Percentiles rank a stretch among this genome's conserved stretches.
Evolutionary conservation across 1,140 invertebrate genomes (phyloP).

Genomic region (Paracyclopina nana): DNA sequence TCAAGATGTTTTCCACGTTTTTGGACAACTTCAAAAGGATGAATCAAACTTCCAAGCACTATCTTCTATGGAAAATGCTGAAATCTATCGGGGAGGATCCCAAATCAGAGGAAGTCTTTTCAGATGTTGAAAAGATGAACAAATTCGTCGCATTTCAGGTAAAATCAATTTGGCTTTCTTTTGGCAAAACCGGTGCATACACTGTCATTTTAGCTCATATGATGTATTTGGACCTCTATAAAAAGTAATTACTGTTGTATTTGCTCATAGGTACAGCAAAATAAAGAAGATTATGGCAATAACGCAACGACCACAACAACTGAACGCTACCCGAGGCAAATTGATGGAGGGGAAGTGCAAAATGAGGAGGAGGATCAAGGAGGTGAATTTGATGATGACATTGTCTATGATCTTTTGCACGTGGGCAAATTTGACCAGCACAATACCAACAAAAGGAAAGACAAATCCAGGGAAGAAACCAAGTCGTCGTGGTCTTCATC

Average conservation of each 20-base stretch:
- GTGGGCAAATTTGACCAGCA: slow-evolving; percentile 21
- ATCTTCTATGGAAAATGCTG: background rate
- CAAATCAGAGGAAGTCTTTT: too few relatives aligned
- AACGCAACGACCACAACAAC: too few relatives aligned
- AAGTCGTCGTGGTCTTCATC: slow-evolving; percentile 56
- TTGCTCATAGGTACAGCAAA: too few relatives aligned
- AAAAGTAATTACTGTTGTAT: too few relatives aligned
- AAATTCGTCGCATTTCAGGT: too few relatives aligned
- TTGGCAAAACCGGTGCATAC: too few relatives aligned
- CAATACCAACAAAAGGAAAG: slow-evolving; percentile 18
- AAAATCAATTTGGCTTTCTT: too few relatives aligned
- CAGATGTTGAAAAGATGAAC: too few relatives aligned
- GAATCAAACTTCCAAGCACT: background rate
- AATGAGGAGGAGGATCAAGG: slow-evolving; percentile 34
- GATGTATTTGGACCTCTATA: too few relatives aligned
- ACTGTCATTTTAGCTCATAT: too few relatives aligned
- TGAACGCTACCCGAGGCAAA: slow-evolving; percentile 14
- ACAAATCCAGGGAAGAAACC: slow-evolving; percentile 40
- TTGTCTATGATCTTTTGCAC: slow-evolving; percentile 20
- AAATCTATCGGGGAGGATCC: too few relatives aligned
- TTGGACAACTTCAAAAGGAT: background rate
- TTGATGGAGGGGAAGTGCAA: slow-evolving; percentile 20
- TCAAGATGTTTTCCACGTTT: background rate
- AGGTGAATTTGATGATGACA: slow-evolving; percentile 37
- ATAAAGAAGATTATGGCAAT: too few relatives aligned